phyloP scores from a whole-genome alignment of 2,113 vertebrate genomes.

The Andinoacara biseriatus region DNA sequence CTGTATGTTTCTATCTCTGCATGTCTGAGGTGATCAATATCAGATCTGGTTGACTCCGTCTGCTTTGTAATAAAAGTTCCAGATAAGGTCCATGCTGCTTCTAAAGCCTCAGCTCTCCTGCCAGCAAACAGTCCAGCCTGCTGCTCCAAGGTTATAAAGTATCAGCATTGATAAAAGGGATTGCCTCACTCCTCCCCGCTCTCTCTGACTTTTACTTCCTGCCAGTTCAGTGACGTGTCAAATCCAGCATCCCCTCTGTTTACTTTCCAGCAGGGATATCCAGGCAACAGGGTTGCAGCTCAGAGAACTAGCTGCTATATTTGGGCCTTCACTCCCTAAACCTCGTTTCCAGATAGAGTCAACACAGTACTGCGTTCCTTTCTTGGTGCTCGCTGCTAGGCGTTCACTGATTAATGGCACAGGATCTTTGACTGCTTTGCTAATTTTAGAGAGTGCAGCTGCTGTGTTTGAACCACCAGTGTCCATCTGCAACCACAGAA shows the following conservation, averaged over 20 bases:
- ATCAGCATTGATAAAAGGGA: conserved; percentile 38
- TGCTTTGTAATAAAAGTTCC: conserved; percentile 26
- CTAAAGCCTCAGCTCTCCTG: background rate
- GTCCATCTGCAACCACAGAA: background rate
- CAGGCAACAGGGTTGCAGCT: conserved; percentile 66
- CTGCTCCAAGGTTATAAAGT: conserved; percentile 36
- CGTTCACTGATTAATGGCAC: conserved; percentile 64
- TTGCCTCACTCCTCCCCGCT: conserved; percentile 4
- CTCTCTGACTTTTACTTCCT: conserved; percentile 52
- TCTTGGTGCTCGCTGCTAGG: conserved; percentile 71
- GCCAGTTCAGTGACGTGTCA: conserved; percentile 64
- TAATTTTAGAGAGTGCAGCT: conserved; percentile 84
- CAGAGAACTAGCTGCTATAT: conserved; percentile 77
- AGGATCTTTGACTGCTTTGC: conserved; percentile 41
- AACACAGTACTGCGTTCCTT: conserved; percentile 68
- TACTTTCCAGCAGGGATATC: conserved; percentile 71
- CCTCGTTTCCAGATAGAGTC: conserved; percentile 57
- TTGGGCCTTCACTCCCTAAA: conserved; percentile 74
- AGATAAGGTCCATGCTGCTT: conserved; percentile 18
- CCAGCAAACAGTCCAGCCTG: conserved; percentile 5
- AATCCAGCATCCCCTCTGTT: conserved; percentile 65
- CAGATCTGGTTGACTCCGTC: conserved; percentile 4
- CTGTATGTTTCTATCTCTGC: conserved; percentile 14
- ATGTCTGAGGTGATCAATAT: conserved; percentile 35
- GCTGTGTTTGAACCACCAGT: conserved; percentile 53